Evolutionary conservation across 2,797 vertebrate species (phyloP), one percentile per base, ranked within the genome.

Genomic region (Myotis myotis): DNA sequence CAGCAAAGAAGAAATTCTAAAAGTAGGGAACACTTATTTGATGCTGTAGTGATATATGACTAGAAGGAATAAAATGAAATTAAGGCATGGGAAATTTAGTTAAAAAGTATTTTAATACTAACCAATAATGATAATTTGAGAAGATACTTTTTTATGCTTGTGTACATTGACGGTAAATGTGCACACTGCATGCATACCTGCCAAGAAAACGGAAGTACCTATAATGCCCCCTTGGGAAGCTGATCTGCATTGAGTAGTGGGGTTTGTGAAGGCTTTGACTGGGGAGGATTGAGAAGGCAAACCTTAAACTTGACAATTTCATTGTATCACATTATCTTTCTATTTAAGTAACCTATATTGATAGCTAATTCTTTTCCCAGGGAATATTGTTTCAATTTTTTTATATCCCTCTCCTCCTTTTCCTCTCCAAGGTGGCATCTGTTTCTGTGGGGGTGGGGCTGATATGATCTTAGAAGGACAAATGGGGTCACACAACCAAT

Each of bases 41-140:
- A 51, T 33, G 16, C 66, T 53, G 6, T 49, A 41, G 12, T 22
- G 4, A 2, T 47, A 17, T 30, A 44, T 81, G 16, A 74, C 36
- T 64, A 64, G 64, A 57, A 82, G 55, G 23, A 74, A 25, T 75
- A 76, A 91, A 84, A 74, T 74, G 17, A 96, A 95, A 60, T 93
- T 22, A 47, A 82, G 23, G 6, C 84, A n/a, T 83, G 20, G 38
- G 2, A 72, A 84, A 70, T 79, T 71, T 70, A 75, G 28, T 55
- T 89, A 53, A 36, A 72, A 87, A 82, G 38, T 81, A 57, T 71
- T 86, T 96, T 74, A 51, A 20, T 82, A 70, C 19, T 87, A 88
- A 72, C 25, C 60, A 23, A 25, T 79, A 47, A 74, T 64, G 25
- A 47, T 44, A 80, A 87, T 38, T 93, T 87, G 19, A 19, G 66